Evolutionary conservation across 2,797 vertebrate genomes (phyloP).

Genomic region (Phoebastria nigripes): DNA sequence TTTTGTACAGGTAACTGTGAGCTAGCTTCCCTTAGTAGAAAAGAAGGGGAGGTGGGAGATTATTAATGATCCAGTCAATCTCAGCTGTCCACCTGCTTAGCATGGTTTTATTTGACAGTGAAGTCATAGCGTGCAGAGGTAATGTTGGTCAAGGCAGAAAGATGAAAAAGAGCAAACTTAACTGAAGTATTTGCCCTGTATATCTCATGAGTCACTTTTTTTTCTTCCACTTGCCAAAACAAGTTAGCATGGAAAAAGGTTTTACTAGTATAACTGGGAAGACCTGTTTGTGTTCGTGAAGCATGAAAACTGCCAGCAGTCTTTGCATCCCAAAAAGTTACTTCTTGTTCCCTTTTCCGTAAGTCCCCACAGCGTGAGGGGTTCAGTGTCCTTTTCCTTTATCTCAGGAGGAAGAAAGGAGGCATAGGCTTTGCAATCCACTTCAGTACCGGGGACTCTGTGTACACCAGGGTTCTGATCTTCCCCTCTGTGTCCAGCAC

Average conservation of each 20-base stretch:
- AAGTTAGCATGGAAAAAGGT: background rate
- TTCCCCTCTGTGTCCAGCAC: background rate
- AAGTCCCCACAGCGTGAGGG: background rate
- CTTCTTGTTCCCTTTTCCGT: background rate
- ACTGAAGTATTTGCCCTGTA: background rate
- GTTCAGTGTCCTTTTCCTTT: background rate
- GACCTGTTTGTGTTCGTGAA: background rate
- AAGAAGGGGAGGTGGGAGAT: background rate
- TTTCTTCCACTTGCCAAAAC: background rate
- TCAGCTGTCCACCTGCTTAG: background rate
- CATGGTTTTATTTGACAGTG: background rate
- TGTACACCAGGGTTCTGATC: accelerated
- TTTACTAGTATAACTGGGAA: slow-evolving; percentile 1
- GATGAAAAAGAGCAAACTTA: background rate
- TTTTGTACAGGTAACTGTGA: background rate
- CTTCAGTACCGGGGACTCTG: background rate
- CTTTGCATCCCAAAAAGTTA: background rate
- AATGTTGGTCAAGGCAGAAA: background rate
- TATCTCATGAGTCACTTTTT: background rate
- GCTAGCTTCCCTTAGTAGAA: background rate
- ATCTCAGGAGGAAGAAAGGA: background rate
- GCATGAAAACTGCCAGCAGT: background rate
- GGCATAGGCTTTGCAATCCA: background rate
- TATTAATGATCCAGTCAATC: background rate
- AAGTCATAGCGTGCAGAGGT: background rate